Percentiles rank a stretch among this genome's conserved stretches.
Conservation (phyloP, 1,140 invertebrate genomes). For the Drosophila setifemur region DNA sequence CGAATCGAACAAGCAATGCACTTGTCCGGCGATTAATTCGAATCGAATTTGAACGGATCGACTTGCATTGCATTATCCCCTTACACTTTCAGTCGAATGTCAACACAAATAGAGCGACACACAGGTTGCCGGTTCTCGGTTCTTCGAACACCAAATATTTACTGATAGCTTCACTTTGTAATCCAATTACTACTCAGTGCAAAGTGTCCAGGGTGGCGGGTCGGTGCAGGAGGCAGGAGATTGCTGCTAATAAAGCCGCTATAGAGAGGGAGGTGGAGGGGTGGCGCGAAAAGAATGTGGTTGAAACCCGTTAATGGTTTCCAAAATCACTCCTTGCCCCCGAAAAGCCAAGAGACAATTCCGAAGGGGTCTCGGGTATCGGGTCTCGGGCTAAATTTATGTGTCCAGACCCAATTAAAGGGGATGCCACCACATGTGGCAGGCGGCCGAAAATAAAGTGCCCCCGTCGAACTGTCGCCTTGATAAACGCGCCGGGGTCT, state of each 20-base stretch:
- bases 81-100: slow-evolving; percentile 54
- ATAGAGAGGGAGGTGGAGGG: no score
- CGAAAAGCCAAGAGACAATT: background rate
- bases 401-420: slow-evolving; percentile 45
- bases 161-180: slow-evolving; percentile 35
- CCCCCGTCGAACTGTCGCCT: slow-evolving; percentile 38
- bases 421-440: slow-evolving; percentile 29
- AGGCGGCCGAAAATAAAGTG: slow-evolving; percentile 45
- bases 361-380: no score
- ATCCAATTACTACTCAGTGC: slow-evolving; percentile 43
- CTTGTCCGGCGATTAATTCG: slow-evolving; percentile 49
- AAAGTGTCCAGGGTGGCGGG: background rate
- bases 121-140: slow-evolving; percentile 20
- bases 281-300: slow-evolving; percentile 6
- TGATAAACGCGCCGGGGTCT: slow-evolving; percentile 33
- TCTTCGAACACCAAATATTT: slow-evolving; percentile 36
- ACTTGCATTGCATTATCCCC: slow-evolving; percentile 38
- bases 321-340: slow-evolving; percentile 36
- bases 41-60: slow-evolving; percentile 13
- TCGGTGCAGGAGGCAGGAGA: background rate
- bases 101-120: slow-evolving; percentile 29
- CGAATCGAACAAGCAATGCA: slow-evolving; percentile 34
- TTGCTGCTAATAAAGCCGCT: slow-evolving; percentile 1
- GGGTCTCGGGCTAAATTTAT: slow-evolving; percentile 35
- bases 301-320: slow-evolving; percentile 44